Conservation (phyloP, 1,140 invertebrate species). For the Eciton burchellii region DNA sequence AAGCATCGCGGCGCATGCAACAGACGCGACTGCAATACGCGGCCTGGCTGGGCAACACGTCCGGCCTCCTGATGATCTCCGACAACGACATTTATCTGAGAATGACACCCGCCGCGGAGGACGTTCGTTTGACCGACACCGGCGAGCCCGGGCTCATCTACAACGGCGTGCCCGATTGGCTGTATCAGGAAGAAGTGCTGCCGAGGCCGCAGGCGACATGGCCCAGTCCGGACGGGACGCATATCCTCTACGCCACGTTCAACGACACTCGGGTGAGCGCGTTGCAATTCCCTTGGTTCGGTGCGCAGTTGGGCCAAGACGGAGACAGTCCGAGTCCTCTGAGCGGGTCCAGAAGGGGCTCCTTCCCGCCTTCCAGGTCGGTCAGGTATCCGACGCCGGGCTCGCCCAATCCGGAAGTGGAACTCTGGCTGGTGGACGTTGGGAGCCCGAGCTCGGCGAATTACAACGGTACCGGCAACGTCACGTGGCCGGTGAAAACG, state of each 20-base stretch:
- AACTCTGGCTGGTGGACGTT: constrained; percentile 93
- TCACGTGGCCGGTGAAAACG: constrained; percentile 84
- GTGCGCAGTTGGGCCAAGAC: constrained; percentile 83
- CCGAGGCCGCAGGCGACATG: constrained; percentile 92
- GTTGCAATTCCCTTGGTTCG: constrained; percentile 91
- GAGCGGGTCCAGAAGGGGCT: constrained; percentile 75
- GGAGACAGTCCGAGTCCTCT: constrained; percentile 65
- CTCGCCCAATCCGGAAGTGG: constrained; percentile 93
- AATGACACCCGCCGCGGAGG: constrained; percentile 88
- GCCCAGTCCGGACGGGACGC: constrained; percentile 92
- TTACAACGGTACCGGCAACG: constrained; percentile 66
- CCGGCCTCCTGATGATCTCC: constrained; percentile 89
- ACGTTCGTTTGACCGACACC: constrained; percentile 90
- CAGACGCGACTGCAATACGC: constrained; percentile 91
- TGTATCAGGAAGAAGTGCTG: constrained; percentile 95
- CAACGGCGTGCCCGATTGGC: constrained; percentile 97
- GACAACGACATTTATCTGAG: constrained; percentile 96
- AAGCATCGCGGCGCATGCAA: constrained; percentile 89
- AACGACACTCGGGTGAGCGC: constrained; percentile 90
- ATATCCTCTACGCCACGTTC: constrained; percentile 94
- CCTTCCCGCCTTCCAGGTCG: constrained; percentile 91
- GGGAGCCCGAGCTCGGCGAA: constrained; percentile 84
- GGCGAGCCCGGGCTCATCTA: constrained; percentile 92
- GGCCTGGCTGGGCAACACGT: constrained; percentile 91
- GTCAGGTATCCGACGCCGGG: constrained; percentile 94